phyloP scores from a whole-genome alignment of 1,140 invertebrate species.

The Aphidius gifuensis region DNA sequence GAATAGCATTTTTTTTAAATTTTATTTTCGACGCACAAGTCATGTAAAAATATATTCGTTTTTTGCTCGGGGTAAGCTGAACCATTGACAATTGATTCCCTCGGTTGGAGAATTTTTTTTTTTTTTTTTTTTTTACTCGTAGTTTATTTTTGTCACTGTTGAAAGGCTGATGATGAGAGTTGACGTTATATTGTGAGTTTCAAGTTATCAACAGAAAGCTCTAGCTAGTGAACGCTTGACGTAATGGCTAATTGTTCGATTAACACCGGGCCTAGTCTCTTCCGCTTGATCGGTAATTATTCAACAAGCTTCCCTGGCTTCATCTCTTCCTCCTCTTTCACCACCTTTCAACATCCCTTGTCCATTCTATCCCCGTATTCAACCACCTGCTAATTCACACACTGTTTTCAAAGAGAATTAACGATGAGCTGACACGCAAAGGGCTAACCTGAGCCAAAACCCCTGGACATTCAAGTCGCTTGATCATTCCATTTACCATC shows the following conservation, averaged over 20 bases:
- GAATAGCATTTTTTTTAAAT: too few species aligned
- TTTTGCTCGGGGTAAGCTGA: too few species aligned
- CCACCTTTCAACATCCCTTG: conserved; percentile 10
- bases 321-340: conserved; percentile 15
- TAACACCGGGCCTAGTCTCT: conserved; percentile 29
- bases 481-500: conserved; percentile 8
- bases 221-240: conserved; percentile 27
- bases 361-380: conserved; percentile 3
- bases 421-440: conserved; percentile 13
- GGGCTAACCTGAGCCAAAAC: conserved; percentile 10
- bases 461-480: conserved; percentile 14
- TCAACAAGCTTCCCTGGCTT: conserved; percentile 25
- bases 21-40: too few species aligned
- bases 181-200: too few species aligned
- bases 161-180: too few species aligned
- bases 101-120: too few species aligned
- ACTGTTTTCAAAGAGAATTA: conserved; percentile 24
- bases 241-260: conserved; percentile 43
- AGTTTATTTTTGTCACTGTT: too few species aligned
- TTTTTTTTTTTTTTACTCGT: too few species aligned
- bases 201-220: conserved; percentile 13
- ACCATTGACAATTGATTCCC: too few species aligned
- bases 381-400: conserved; percentile 22
- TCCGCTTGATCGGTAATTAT: conserved; percentile 31
- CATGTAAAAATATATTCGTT: too few species aligned